Evolutionary conservation across 2,888 invertebrate species (phyloP), one percentile per base, ranked within the genome.

Genomic region (Tetragonisca angustula): DNA sequence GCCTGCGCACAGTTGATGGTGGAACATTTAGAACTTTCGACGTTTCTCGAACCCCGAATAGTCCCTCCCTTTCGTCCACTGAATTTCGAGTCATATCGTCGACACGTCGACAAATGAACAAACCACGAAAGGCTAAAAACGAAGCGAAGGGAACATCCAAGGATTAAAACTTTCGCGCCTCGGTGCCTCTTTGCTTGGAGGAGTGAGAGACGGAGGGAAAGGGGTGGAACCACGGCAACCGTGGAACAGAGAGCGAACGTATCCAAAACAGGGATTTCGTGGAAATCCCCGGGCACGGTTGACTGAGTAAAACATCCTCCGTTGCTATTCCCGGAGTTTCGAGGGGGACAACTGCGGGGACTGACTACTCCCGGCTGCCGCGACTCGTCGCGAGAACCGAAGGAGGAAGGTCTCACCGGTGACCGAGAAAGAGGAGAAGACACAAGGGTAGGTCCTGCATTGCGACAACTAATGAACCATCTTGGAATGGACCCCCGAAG

Each of bases 381-480:
- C 61, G 61, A 61, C 72, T 61, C 50, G 73, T 80, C 69, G 68
- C 81, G 86, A 76, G 83, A 82, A 77, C 73, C 73, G 62, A 50
- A 50, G 77, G 64, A 76, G 56, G 83, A 77, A 59, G 54, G 75
- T 27, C 24, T 15, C 24, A 17, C 70, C 43, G 68, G 24, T 50
- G 78, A 81, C 82, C 72, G 75, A 72, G 76, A 73, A 80, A 83
- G 86, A 79, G 82, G 80, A 81, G 77, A 84, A 74, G 80, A 76
- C 86, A 72, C 79, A 67, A 68, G 89, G 88, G 89, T 88, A 91
- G 91, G 93, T 92, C 93, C 94, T 94, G 94, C 94, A 94, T 93
- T 94, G 94, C 94, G 94, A 94, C 94, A 93, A 92, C 94, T 94
- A 94, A 94, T 94, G 94, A 94, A 94, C 93, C 94, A 93, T 94